Evolutionary conservation across 2,888 invertebrate species (phyloP).

Genomic region (Hedya salicella): DNA sequence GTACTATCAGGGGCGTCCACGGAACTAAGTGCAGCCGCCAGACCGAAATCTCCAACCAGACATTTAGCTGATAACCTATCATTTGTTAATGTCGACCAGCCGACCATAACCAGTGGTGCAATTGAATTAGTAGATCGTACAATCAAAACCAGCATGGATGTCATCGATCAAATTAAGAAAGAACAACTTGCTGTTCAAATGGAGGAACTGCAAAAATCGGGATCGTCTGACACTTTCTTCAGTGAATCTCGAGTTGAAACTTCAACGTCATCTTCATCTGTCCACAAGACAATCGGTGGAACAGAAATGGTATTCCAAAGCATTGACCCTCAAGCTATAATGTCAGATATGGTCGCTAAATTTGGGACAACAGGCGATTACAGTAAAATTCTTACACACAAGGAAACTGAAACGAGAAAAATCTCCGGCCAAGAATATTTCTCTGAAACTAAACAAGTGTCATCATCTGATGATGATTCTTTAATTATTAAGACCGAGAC

Average conservation of each 20-base stretch:
- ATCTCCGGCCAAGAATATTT: slow-evolving; percentile 81
- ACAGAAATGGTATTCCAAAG: slow-evolving; percentile 72
- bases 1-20: slow-evolving; percentile 71
- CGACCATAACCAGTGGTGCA: slow-evolving; percentile 82
- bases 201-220: slow-evolving; percentile 73
- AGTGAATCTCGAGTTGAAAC: slow-evolving; percentile 75
- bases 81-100: slow-evolving; percentile 81
- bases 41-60: slow-evolving; percentile 79
- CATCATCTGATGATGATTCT: slow-evolving; percentile 80
- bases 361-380: slow-evolving; percentile 69
- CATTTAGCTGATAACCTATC: slow-evolving; percentile 77
- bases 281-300: slow-evolving; percentile 72
- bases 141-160: slow-evolving; percentile 75
- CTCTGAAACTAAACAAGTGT: slow-evolving; percentile 78
- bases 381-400: slow-evolving; percentile 79
- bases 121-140: slow-evolving; percentile 83
- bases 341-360: slow-evolving; percentile 77
- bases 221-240: slow-evolving; percentile 73
- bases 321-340: slow-evolving; percentile 72
- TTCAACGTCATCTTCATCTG: slow-evolving; percentile 75
- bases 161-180: slow-evolving; percentile 75
- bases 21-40: slow-evolving; percentile 69
- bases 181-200: slow-evolving; percentile 76
- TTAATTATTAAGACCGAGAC: slow-evolving; percentile 79
- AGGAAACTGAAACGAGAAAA: slow-evolving; percentile 80